These are phyloP conservation scores for Lordiphosa fenestrarum DNA, from an alignment of 2,888 invertebrate species.

Conservation along the genomic window DNA sequence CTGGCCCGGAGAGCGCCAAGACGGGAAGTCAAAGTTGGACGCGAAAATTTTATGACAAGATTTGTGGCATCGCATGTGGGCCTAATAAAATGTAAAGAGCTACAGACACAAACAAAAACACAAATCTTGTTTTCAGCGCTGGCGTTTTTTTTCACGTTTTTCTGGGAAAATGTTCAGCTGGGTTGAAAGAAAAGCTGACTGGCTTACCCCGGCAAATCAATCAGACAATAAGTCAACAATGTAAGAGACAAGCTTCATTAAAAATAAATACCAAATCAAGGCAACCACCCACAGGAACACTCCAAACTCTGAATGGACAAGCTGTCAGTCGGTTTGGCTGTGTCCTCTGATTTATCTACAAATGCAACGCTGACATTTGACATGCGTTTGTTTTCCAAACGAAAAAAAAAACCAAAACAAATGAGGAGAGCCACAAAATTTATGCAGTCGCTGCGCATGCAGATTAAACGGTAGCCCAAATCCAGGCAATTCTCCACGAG, in stretches of 20 bases:
- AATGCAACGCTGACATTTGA: constrained; percentile 65
- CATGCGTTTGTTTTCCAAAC: constrained; percentile 57
- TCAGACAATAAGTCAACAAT: constrained; percentile 46
- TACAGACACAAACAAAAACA: constrained; percentile 7
- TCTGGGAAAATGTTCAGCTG: constrained; percentile 11
- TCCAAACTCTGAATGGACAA: background rate
- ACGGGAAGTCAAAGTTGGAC: constrained; percentile 17
- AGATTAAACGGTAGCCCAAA: constrained; percentile 30
- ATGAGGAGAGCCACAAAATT: constrained; percentile 9
- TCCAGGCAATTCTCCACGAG: constrained; percentile 45
- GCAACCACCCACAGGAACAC: constrained; percentile 42
- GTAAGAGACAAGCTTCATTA: constrained; percentile 48
- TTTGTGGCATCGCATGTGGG: constrained; percentile 26
- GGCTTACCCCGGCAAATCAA: constrained; percentile 20
- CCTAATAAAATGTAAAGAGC: constrained; percentile 39
- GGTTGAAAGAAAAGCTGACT: constrained; percentile 7
- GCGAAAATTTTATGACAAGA: constrained; percentile 32
- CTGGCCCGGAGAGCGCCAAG: constrained; percentile 25
- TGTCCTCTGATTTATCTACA: constrained; percentile 48
- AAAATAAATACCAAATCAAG: constrained; percentile 46
- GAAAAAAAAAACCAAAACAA: constrained; percentile 44
- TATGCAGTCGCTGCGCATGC: constrained; percentile 21
- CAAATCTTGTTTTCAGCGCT: constrained; percentile 19
- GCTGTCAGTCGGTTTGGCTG: constrained; percentile 38
- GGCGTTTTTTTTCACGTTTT: background rate